Percentiles rank a stretch among this genome's conserved stretches.
Conservation (phyloP, 2,888 invertebrate species). For the Drosophila austrosaltans region DNA sequence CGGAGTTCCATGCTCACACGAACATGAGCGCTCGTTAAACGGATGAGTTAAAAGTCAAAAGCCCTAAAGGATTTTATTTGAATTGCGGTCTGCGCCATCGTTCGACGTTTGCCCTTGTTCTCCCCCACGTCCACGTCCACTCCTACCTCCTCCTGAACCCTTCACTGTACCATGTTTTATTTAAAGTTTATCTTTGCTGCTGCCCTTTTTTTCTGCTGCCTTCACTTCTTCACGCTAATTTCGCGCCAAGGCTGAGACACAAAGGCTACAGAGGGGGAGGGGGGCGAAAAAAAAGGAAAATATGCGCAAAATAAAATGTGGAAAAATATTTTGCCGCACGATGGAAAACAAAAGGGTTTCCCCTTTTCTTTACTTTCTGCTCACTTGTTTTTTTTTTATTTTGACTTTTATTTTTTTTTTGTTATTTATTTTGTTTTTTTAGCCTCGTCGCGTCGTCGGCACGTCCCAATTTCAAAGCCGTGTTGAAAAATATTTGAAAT, state of each 20-base stretch:
- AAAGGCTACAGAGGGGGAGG: not conserved
- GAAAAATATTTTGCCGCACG: slow-evolving; percentile 75
- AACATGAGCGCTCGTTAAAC: slow-evolving; percentile 77
- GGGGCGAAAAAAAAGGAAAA: slow-evolving; percentile 38
- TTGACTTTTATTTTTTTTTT: slow-evolving; percentile 5
- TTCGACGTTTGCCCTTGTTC: slow-evolving; percentile 60
- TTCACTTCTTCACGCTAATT: slow-evolving; percentile 66
- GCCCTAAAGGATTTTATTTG: slow-evolving; percentile 82
- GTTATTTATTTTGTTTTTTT: slow-evolving; percentile 5
- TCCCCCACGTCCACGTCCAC: not conserved
- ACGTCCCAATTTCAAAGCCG: slow-evolving; percentile 73
- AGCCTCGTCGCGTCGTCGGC: slow-evolving; percentile 51
- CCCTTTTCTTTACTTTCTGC: not conserved
- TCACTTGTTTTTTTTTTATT: slow-evolving; percentile 4
- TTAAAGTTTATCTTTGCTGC: slow-evolving; percentile 71
- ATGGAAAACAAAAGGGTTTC: slow-evolving; percentile 59
- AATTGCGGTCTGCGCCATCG: slow-evolving; percentile 74
- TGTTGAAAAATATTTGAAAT: slow-evolving; percentile 77
- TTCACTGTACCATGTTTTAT: slow-evolving; percentile 66
- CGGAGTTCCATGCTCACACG: slow-evolving; percentile 57
- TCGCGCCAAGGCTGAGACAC: slow-evolving; percentile 59
- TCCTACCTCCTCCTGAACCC: slow-evolving; percentile 3
- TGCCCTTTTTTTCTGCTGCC: slow-evolving; percentile 42
- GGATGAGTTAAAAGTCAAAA: slow-evolving; percentile 81
- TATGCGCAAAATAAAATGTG: slow-evolving; percentile 76